Percentiles rank a stretch among this genome's conserved stretches.
Conservation (phyloP, 2,888 invertebrate species). For the Orthosia gothica region DNA sequence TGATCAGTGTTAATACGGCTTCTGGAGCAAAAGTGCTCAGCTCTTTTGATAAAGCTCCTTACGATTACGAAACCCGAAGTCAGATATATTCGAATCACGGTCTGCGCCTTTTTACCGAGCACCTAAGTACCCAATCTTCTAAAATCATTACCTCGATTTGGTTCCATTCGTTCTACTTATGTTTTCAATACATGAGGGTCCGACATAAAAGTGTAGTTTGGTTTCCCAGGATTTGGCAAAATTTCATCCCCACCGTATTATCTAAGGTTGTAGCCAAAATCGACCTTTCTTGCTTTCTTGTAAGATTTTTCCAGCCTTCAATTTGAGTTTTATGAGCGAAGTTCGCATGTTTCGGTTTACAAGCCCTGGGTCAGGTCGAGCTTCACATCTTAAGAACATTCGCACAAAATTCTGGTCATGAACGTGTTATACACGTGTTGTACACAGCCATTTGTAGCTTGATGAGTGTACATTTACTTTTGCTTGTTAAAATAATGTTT, state of each 20-base stretch:
- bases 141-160: conserved; percentile 62
- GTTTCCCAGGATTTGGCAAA: conserved; percentile 52
- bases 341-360: conserved; percentile 47
- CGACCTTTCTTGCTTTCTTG: conserved; percentile 31
- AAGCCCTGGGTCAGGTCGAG: conserved; percentile 43
- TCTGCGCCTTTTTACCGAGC: too few species aligned
- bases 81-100: too few species aligned
- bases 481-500: conserved; percentile 45
- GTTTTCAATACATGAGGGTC: conserved; percentile 64
- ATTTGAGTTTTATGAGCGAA: conserved; percentile 50
- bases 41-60: too few species aligned
- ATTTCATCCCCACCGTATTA: conserved; percentile 52
- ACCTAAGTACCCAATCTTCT: conserved; percentile 35
- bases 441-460: conserved; percentile 57
- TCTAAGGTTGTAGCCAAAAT: conserved; percentile 45
- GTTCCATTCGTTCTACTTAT: conserved; percentile 59
- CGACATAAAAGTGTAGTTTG: conserved; percentile 52
- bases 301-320: conserved; percentile 47
- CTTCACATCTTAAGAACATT: conserved; percentile 46
- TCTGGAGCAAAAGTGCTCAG: too few species aligned
- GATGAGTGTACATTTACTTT: conserved; percentile 13
- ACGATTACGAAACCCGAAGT: too few species aligned
- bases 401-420: conserved; percentile 62
- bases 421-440: conserved; percentile 62
- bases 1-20: too few species aligned